Conservation (phyloP, 2,113 vertebrate species). For the Clinocottus analis region DNA sequence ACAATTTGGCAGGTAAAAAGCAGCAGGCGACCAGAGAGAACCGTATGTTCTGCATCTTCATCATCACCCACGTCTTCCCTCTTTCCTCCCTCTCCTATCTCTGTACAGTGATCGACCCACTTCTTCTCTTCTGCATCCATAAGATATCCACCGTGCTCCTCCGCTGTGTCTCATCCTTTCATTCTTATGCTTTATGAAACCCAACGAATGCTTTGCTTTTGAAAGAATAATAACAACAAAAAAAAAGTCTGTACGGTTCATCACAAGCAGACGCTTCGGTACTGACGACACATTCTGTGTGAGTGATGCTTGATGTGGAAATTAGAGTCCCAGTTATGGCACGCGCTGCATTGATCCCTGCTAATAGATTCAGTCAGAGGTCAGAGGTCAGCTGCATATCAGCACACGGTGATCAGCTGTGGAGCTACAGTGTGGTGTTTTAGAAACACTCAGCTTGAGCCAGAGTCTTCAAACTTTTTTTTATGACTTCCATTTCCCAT, state of each 20-base stretch:
- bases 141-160: neutral
- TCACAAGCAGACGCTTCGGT: neutral
- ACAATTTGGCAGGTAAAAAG: neutral
- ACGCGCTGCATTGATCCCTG: constrained; percentile 17
- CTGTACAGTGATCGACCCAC: constrained; percentile 35
- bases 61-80: constrained; percentile 33
- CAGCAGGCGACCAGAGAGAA: constrained; percentile 1
- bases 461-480: neutral
- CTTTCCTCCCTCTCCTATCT: neutral
- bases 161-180: neutral
- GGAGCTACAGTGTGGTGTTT: neutral
- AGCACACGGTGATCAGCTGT: neutral
- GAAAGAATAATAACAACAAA: neutral
- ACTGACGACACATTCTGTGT: neutral
- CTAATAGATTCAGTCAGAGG: constrained; percentile 14
- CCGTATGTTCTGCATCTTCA: constrained; percentile 6
- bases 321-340: neutral
- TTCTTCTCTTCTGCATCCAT: constrained; percentile 3
- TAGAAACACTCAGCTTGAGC: neutral
- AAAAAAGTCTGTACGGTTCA: neutral
- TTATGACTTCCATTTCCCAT: neutral
- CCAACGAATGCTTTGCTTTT: neutral
- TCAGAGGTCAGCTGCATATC: constrained; percentile 1
- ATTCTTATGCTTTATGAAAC: neutral
- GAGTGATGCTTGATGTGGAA: neutral